Evolutionary conservation across 2,113 vertebrate genomes (phyloP), one percentile per base, ranked within the genome.

Genomic region (Tachysurus fulvidraco): DNA sequence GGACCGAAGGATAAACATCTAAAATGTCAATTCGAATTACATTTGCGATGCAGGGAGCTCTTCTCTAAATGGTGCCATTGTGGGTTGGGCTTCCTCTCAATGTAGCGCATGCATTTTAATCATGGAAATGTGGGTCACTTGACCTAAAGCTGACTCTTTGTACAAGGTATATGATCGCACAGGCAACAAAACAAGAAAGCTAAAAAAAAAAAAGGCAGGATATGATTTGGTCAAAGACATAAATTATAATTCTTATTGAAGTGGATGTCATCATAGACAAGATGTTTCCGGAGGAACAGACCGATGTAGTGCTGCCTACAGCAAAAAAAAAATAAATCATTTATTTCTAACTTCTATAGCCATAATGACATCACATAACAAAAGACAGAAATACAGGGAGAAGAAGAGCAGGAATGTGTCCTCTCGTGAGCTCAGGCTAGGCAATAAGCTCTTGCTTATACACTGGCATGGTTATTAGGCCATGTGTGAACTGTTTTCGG

Each of bases 21-120:
- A 65, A 59, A 86, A 67, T 86, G 88, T 87, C 79, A 69, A 74
- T 85, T 89, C 83, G 69, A 84, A 83, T 85, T 90, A 89, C 60
- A 60, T 78, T 89, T 90, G 86, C 64, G 59, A 89, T 54, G 30
- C 85, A 83, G 83, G 55, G 17, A 84, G 54, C 77, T 50, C 88
- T 91, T 92, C 90, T 78, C 64, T 89, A 84, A 92, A 90, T 88
- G 87, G 73, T 84, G 46, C 55, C 76, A 78, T 88, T 85, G 57
- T 83, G 86, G 80, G 16, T 30, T 57, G 85, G 57, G 21, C 71
- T 90, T 91, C 74, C 85, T 87, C 71, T 77, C 69, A 25, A 46
- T 76, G 69, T 64, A 44, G 17, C 14, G 62, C 36, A 52, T 83
- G 55, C 41, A 52, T 69, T n/a, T 77, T 21, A 30, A 9, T 64